Percentiles rank a stretch among this genome's conserved stretches.
Evolutionary conservation across 2,113 vertebrate genomes (phyloP).

Genomic region (Xyrauchen texanus): DNA sequence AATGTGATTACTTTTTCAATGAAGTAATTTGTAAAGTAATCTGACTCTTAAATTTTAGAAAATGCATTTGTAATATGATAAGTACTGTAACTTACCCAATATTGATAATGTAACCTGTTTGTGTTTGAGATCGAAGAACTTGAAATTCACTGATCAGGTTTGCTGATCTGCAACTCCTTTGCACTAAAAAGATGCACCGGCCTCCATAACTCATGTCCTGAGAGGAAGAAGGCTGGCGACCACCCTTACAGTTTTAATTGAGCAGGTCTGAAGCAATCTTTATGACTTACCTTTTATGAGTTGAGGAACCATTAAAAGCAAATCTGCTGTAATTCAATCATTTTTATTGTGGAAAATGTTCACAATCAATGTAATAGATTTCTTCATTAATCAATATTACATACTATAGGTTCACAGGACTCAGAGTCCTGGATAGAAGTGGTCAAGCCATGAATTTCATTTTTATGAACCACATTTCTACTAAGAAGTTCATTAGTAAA

Average conservation of each 20-base stretch:
- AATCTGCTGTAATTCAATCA: conserved; percentile 67
- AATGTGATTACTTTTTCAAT: too few species aligned
- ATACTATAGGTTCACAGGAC: conserved; percentile 42
- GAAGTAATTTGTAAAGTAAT: too few species aligned
- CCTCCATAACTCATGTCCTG: conserved; percentile 67
- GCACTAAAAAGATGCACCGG: conserved; percentile 32
- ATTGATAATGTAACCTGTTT: background rate
- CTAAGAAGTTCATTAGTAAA: conserved; percentile 70
- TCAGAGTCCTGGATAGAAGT: conserved; percentile 51
- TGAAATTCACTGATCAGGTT: background rate
- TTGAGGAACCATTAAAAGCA: conserved; percentile 61
- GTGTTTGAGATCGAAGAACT: background rate
- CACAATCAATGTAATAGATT: conserved; percentile 71
- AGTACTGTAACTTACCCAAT: too few species aligned
- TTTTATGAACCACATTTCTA: conserved; percentile 68
- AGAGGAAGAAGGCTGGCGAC: conserved; percentile 59
- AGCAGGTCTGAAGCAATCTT: conserved; percentile 67
- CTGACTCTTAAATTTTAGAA: too few species aligned
- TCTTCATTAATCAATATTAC: conserved; percentile 68
- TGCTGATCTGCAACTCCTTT: background rate
- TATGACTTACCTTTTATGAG: conserved; percentile 69
- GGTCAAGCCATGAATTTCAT: conserved; percentile 63
- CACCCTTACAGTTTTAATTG: conserved; percentile 73
- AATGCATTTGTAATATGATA: too few species aligned
- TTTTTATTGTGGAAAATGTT: conserved; percentile 74